phyloP scores from a whole-genome alignment of 2,113 vertebrate genomes.

The Cisticola juncidis region DNA sequence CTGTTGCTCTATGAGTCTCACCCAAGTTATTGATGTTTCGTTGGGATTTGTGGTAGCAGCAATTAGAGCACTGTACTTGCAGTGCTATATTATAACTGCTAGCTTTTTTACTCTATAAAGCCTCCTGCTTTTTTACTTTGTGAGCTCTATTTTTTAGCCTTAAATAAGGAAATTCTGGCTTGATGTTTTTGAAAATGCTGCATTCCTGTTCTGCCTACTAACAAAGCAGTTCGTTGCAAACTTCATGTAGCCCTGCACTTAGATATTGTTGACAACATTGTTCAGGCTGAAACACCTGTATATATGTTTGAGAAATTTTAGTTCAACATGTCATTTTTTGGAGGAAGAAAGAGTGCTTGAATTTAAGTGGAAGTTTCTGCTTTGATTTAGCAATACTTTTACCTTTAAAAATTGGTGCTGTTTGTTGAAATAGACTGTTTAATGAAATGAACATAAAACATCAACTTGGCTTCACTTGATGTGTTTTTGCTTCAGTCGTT shows the following conservation, averaged over 20 bases:
- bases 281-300: not conserved
- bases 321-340: not conserved
- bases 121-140: slow-evolving; percentile 48
- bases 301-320: not conserved
- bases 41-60: not conserved
- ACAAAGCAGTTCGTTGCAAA: not conserved
- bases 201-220: slow-evolving; percentile 43
- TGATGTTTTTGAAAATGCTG: slow-evolving; percentile 30
- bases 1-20: not conserved
- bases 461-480: not conserved
- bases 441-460: not conserved
- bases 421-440: not conserved
- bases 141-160: slow-evolving; percentile 68
- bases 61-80: not conserved
- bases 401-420: not conserved
- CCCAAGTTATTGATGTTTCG: not conserved
- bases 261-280: not conserved
- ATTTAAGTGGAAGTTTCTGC: not conserved
- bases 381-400: not conserved
- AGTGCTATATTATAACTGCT: not conserved
- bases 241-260: not conserved
- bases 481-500: not conserved
- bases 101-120: not conserved
- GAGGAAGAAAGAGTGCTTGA: not conserved
- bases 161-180: slow-evolving; percentile 64